Evolutionary conservation across 1,140 invertebrate species (phyloP).

Genomic region (Mya arenaria): DNA sequence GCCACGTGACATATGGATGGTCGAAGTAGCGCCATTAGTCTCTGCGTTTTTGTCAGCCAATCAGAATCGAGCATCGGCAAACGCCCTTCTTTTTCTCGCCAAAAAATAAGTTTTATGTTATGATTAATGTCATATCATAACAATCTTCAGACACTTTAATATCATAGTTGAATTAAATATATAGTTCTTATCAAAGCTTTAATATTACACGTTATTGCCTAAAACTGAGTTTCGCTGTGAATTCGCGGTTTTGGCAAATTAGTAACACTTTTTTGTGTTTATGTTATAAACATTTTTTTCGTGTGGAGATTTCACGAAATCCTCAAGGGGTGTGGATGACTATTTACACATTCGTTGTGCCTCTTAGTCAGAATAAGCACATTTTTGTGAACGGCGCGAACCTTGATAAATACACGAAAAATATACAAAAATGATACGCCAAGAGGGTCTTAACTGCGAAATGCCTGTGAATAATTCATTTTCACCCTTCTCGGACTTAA

Average conservation of each 20-base stretch:
- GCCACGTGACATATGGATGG: constrained; percentile 19
- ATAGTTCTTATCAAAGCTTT: no score
- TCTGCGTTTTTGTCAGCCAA: constrained; percentile 25
- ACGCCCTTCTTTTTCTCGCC: constrained; percentile 2
- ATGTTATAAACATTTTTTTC: constrained; percentile 44
- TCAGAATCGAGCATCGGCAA: constrained; percentile 23
- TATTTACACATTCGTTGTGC: constrained; percentile 56
- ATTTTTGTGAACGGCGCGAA: constrained; percentile 24
- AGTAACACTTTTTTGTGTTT: neutral
- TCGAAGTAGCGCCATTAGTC: neutral
- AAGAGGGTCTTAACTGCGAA: constrained; percentile 48
- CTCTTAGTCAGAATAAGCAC: constrained; percentile 11
- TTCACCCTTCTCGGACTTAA: constrained; percentile 31
- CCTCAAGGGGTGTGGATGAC: constrained; percentile 10
- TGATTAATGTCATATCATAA: no score
- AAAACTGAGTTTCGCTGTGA: no score
- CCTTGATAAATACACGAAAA: constrained; percentile 29
- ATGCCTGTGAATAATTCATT: constrained; percentile 54
- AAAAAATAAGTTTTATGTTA: neutral
- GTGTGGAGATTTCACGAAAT: constrained; percentile 39
- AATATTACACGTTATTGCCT: no score
- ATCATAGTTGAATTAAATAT: no score
- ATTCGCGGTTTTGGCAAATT: constrained; percentile 6
- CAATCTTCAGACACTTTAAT: no score
- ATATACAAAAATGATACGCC: constrained; percentile 42